A percentile compares a stretch with the other conserved stretches of the same genome.
Evolutionary conservation across 2,113 vertebrate genomes (phyloP).

Genomic region (Ictalurus furcatus): DNA sequence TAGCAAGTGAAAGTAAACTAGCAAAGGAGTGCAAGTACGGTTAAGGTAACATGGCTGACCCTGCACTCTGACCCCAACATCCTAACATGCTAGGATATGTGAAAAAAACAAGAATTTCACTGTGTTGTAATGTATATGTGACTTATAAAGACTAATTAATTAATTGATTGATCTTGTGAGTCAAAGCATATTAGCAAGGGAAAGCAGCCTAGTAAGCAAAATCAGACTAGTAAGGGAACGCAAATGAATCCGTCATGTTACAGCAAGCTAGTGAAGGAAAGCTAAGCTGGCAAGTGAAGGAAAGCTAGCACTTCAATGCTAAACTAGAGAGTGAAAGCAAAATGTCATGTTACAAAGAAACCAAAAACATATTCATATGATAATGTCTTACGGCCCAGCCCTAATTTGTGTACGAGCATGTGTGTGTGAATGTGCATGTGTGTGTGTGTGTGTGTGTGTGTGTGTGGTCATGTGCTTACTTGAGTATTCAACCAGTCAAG

Average conservation of each 20-base stretch:
- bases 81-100: no score
- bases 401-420: background rate
- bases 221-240: background rate
- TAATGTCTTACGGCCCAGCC: background rate
- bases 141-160: no score
- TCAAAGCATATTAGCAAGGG: background rate
- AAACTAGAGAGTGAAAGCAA: background rate
- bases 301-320: no score
- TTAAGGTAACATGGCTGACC: no score
- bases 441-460: slow-evolving; percentile 16
- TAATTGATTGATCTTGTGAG: background rate
- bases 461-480: background rate
- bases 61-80: no score
- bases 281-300: background rate
- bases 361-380: background rate
- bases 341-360: background rate
- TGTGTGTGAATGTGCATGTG: background rate
- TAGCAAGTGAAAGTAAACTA: background rate
- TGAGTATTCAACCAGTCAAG: slow-evolving; percentile 3
- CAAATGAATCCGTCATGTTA: background rate
- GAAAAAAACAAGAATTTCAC: no score
- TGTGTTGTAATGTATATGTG: no score
- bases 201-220: background rate
- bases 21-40: background rate
- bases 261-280: background rate